phyloP scores from a whole-genome alignment of 2,888 invertebrate genomes.

The Dicranocentrus wangi region DNA sequence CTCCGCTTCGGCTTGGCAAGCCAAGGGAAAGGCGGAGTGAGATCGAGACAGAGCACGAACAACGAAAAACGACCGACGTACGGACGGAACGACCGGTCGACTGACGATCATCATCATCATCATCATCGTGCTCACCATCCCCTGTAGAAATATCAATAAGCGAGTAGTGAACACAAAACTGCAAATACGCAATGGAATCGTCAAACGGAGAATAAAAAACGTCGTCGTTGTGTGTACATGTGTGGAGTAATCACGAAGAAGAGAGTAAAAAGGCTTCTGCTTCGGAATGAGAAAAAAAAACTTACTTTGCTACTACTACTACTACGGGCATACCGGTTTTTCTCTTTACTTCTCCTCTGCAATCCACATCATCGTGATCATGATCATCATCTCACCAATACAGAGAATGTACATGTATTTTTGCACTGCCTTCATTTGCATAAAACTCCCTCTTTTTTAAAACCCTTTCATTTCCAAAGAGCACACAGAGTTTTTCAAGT shows the following conservation, averaged over 20 bases:
- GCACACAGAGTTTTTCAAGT: too few relatives aligned
- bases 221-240: too few relatives aligned
- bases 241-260: too few relatives aligned
- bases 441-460: slow-evolving; percentile 10
- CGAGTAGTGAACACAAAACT: slow-evolving; percentile 6
- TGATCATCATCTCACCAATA: too few relatives aligned
- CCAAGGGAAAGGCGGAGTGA: slow-evolving; percentile 57
- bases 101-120: slow-evolving; percentile 8
- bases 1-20: slow-evolving; percentile 59
- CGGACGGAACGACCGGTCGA: background rate
- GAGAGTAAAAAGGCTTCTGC: too few relatives aligned
- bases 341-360: background rate
- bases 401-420: background rate
- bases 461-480: background rate
- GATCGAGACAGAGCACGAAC: slow-evolving; percentile 11
- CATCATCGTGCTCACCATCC: background rate
- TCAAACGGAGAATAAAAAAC: too few relatives aligned
- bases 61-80: slow-evolving; percentile 19
- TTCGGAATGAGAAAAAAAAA: too few relatives aligned
- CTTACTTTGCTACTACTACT: too few relatives aligned
- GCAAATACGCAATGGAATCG: too few relatives aligned
- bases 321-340: background rate
- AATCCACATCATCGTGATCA: too few relatives aligned
- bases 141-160: slow-evolving; percentile 21
- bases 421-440: slow-evolving; percentile 15